phyloP scores from a whole-genome alignment of 2,113 vertebrate genomes.

The Calidris pugnax region DNA sequence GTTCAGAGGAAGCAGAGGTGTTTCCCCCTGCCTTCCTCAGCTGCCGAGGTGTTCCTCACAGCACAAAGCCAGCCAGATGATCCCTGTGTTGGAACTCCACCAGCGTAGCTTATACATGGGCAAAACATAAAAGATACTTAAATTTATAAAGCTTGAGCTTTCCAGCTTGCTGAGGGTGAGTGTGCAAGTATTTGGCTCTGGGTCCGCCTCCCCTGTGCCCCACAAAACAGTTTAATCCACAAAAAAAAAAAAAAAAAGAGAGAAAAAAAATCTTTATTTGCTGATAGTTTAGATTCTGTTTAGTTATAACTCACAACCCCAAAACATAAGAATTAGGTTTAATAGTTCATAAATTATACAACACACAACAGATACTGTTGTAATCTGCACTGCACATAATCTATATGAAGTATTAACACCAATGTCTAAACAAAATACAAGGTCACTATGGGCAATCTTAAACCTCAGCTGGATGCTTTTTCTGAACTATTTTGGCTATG shows the following conservation, averaged over 20 bases:
- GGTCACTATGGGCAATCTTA: background rate
- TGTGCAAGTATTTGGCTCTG: background rate
- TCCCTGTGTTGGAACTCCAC: background rate
- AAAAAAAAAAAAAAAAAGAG: background rate
- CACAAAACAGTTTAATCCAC: background rate
- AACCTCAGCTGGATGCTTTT: background rate
- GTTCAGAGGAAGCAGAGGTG: background rate
- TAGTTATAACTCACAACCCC: background rate
- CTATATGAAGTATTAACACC: slow-evolving; percentile 25
- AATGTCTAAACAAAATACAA: slow-evolving; percentile 39
- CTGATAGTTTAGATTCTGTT: background rate
- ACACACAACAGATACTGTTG: background rate
- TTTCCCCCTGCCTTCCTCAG: background rate
- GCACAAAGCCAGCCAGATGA: background rate
- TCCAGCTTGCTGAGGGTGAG: background rate
- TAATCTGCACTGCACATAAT: slow-evolving; percentile 12
- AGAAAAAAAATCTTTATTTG: background rate
- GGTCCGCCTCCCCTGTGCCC: fast-evolving
- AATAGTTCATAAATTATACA: slow-evolving; percentile 7
- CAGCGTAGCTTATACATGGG: background rate
- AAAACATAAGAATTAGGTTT: slow-evolving; percentile 12
- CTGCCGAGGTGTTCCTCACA: background rate
- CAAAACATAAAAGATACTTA: background rate
- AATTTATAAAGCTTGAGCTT: background rate
- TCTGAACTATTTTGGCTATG: slow-evolving; percentile 7